Conservation (phyloP, 2,888 invertebrate species). For the Galerucella nymphaeae region DNA sequence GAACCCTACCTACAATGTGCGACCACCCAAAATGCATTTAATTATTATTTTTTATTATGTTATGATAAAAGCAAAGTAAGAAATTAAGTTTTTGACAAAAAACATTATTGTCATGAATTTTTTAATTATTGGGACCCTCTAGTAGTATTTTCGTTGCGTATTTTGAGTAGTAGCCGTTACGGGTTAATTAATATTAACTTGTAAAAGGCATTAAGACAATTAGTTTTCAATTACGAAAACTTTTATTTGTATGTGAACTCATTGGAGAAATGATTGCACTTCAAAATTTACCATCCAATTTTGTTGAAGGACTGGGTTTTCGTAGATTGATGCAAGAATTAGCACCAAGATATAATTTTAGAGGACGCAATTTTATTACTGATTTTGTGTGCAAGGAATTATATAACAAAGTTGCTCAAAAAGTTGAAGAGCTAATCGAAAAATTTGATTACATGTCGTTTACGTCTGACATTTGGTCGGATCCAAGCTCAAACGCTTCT, state of each 20-base stretch:
- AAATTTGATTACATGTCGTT: conserved; percentile 11
- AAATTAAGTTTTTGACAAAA: too few relatives aligned
- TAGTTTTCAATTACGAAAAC: background rate
- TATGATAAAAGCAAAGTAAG: too few relatives aligned
- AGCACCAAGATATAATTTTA: conserved; percentile 13
- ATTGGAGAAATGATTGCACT: conserved; percentile 19
- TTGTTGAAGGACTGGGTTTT: conserved; percentile 20
- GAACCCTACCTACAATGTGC: too few relatives aligned
- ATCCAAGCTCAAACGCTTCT: conserved; percentile 20
- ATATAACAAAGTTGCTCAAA: conserved; percentile 9
- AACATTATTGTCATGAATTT: too few relatives aligned
- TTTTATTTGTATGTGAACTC: conserved; percentile 9
- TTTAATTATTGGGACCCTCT: too few relatives aligned
- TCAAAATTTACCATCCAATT: conserved; percentile 19
- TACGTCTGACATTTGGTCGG: conserved; percentile 20
- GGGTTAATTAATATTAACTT: too few relatives aligned
- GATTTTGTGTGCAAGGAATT: background rate
- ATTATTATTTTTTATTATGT: too few relatives aligned
- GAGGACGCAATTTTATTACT: conserved; percentile 2
- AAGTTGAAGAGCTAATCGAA: conserved; percentile 15
- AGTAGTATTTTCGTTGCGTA: too few relatives aligned
- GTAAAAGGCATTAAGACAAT: too few relatives aligned
- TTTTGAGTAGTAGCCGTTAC: too few relatives aligned
- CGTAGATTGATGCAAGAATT: conserved; percentile 16
- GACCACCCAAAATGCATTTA: too few relatives aligned